Conservation (phyloP, 2,888 invertebrate genomes). For the Dendrolimus houi region DNA sequence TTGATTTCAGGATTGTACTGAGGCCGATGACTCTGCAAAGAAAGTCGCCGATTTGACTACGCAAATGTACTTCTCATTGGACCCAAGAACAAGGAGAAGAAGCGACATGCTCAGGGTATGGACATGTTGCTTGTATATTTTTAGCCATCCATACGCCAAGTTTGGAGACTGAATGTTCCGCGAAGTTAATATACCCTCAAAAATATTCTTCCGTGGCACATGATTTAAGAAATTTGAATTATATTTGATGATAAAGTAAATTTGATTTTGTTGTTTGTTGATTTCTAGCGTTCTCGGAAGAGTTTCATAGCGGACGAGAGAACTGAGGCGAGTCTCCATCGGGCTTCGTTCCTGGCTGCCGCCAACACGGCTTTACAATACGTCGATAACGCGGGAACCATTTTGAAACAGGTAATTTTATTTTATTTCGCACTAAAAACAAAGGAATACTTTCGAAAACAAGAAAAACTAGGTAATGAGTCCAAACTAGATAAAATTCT, state of each 20-base stretch:
- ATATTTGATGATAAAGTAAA: too few relatives aligned
- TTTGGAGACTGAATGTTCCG: too few relatives aligned
- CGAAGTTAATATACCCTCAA: constrained; percentile 2
- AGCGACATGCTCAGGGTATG: constrained; percentile 36
- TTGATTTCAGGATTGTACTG: constrained; percentile 20
- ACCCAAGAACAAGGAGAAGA: constrained; percentile 34
- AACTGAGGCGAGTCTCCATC: constrained; percentile 32
- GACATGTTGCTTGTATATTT: background rate
- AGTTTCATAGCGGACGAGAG: constrained; percentile 53
- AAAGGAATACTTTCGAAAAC: too few relatives aligned
- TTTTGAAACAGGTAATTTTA: background rate
- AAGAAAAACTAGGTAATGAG: too few relatives aligned
- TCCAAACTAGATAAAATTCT: too few relatives aligned
- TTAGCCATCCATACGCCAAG: too few relatives aligned
- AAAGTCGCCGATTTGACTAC: constrained; percentile 50
- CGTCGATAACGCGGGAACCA: constrained; percentile 21
- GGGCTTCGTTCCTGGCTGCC: constrained; percentile 44
- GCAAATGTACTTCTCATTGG: constrained; percentile 47
- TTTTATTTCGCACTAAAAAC: too few relatives aligned
- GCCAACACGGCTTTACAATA: constrained; percentile 29
- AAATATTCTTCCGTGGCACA: constrained; percentile 2
- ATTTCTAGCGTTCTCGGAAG: constrained; percentile 37
- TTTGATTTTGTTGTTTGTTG: background rate
- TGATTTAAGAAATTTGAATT: too few relatives aligned
- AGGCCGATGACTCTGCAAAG: constrained; percentile 42